These are phyloP conservation scores for Larimichthys crocea DNA, from an alignment of 2,113 vertebrate species.

Conservation along the genomic window DNA sequence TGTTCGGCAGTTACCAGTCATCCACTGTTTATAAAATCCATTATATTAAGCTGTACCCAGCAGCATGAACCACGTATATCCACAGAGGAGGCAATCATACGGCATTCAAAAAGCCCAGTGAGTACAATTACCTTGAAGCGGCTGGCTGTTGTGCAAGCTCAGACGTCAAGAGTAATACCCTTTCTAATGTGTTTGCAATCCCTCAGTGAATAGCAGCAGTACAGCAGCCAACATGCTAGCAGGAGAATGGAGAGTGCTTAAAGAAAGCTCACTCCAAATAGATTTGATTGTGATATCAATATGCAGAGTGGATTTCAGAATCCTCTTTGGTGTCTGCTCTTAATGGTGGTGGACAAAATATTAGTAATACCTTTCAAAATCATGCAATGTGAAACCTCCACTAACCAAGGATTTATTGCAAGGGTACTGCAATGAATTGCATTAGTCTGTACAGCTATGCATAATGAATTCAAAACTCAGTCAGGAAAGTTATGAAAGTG, in stretches of 20 bases:
- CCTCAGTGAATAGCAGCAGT: conserved; percentile 20
- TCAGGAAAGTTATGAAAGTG: neutral
- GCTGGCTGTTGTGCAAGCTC: conserved; percentile 30
- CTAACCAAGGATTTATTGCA: neutral
- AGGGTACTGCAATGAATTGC: neutral
- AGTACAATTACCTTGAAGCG: conserved; percentile 63
- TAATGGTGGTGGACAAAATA: neutral
- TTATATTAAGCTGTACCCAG: conserved; percentile 39
- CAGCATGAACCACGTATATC: conserved; percentile 28
- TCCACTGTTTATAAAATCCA: conserved; percentile 19
- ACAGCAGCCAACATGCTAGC: conserved; percentile 26
- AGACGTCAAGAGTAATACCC: conserved; percentile 45
- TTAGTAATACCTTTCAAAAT: neutral
- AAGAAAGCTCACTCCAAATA: neutral
- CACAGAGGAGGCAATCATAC: conserved; percentile 41
- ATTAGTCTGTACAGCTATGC: neutral
- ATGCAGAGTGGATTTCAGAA: conserved; percentile 11
- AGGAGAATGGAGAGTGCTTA: neutral
- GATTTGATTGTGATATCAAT: conserved; percentile 17
- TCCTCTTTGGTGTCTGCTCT: neutral
- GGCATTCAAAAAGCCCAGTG: conserved; percentile 44
- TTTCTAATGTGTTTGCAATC: conserved; percentile 44
- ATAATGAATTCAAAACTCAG: neutral
- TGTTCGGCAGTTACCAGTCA: conserved; percentile 13
- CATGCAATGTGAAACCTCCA: neutral